Percentiles rank a stretch among this genome's conserved stretches.
These are phyloP conservation scores for Toxotes chatareus DNA, from an alignment of 2,113 vertebrate species.

Conservation along the genomic window DNA sequence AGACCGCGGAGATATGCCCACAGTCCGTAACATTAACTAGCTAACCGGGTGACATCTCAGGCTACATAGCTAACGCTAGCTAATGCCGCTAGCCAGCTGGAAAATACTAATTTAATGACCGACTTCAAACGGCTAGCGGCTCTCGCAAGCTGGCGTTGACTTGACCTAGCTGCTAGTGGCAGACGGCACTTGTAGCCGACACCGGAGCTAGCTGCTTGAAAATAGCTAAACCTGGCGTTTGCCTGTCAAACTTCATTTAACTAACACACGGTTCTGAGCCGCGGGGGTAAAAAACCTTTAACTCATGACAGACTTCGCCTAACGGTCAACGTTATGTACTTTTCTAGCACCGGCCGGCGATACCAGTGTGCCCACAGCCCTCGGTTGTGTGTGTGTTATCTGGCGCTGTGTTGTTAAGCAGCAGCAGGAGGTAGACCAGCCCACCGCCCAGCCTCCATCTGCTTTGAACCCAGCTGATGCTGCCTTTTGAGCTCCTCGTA, in stretches of 20 bases:
- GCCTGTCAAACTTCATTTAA: slow-evolving; percentile 51
- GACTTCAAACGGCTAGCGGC: slow-evolving; percentile 6
- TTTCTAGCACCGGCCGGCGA: not conserved
- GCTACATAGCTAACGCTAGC: not conserved
- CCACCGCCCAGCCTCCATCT: slow-evolving; percentile 57
- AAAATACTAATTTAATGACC: not conserved
- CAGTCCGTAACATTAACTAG: not conserved
- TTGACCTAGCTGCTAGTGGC: not conserved
- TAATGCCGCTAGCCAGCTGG: slow-evolving; percentile 6
- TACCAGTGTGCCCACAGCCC: not conserved
- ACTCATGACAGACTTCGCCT: slow-evolving; percentile 31
- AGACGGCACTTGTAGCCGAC: slow-evolving; percentile 23
- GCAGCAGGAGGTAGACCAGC: slow-evolving; percentile 45
- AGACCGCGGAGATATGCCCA: not conserved
- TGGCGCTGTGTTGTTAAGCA: slow-evolving; percentile 35
- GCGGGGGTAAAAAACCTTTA: not conserved
- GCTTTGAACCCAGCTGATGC: slow-evolving; percentile 46
- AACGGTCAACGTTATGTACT: not conserved
- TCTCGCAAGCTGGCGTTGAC: not conserved
- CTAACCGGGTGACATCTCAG: slow-evolving; percentile 14
- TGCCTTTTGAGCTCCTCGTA: slow-evolving; percentile 43
- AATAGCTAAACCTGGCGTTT: slow-evolving; percentile 34
- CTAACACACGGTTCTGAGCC: not conserved
- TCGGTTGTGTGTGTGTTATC: not conserved
- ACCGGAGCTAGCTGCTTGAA: slow-evolving; percentile 39